These are phyloP conservation scores for Chrysaora quinquecirrha DNA, from an alignment of 30 jellyfish, hydroid and myxozoan genomes.

Conservation along the genomic window DNA sequence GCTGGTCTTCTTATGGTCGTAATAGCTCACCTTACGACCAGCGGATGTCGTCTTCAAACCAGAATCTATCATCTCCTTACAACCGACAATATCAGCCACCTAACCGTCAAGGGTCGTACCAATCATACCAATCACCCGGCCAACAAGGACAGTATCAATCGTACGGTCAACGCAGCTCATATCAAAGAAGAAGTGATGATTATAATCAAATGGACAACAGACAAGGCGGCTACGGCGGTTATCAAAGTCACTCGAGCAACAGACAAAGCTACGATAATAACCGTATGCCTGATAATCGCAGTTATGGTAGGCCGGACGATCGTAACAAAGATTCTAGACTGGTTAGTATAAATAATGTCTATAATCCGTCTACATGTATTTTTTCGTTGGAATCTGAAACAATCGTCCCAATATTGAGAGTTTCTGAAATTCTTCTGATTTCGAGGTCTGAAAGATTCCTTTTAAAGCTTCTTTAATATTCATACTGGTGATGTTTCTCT, in stretches of 20 bases:
- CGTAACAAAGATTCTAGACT: background rate
- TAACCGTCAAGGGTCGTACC: background rate
- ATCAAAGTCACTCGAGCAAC: background rate
- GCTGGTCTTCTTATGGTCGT: constrained; percentile 35
- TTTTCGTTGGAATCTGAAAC: too few species aligned
- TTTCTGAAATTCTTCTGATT: background rate
- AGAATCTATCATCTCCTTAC: constrained; percentile 7
- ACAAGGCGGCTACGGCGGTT: background rate
- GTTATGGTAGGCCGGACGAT: background rate
- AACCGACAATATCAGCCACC: background rate
- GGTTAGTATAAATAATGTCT: too few species aligned
- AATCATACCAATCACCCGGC: background rate
- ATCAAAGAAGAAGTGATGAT: background rate
- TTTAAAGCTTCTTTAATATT: too few species aligned
- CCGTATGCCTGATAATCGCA: background rate
- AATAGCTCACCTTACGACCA: constrained; percentile 27
- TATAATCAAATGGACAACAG: background rate
- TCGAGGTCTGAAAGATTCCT: background rate
- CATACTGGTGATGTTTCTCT: background rate
- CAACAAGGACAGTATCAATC: background rate
- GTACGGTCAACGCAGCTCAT: background rate
- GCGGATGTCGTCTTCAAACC: background rate
- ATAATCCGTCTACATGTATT: too few species aligned
- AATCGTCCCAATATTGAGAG: background rate
- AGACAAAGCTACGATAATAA: background rate